Percentiles rank a stretch among this genome's conserved stretches.
Evolutionary conservation across 2,797 vertebrate species (phyloP).

Genomic region (Poeciliopsis infans): DNA sequence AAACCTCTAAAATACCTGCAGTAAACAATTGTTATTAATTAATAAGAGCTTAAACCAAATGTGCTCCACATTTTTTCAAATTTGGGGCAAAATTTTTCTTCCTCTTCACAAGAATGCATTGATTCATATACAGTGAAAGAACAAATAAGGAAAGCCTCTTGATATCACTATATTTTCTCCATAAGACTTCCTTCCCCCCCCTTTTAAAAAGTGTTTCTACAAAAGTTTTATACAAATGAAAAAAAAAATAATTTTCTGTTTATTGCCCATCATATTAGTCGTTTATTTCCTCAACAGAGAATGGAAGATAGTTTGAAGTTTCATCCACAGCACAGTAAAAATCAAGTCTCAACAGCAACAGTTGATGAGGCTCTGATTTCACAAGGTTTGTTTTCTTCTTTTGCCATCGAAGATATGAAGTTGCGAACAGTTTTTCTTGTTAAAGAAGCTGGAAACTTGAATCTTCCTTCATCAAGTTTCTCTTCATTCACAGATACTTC

Average conservation of each 20-base stretch:
- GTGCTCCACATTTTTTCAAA: background rate
- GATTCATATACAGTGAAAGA: background rate
- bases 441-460: background rate
- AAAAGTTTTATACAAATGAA: background rate
- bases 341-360: slow-evolving; percentile 21
- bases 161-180: background rate
- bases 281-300: slow-evolving; percentile 51
- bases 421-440: background rate
- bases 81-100: background rate
- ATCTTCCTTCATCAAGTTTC: background rate
- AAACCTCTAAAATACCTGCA: background rate
- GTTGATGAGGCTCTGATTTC: slow-evolving; percentile 23
- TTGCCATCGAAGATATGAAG: background rate
- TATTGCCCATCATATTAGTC: background rate
- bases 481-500: slow-evolving; percentile 39
- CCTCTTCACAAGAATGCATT: background rate
- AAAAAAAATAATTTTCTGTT: background rate
- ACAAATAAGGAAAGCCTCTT: background rate
- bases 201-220: background rate
- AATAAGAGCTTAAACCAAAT: background rate
- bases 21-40: background rate
- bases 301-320: slow-evolving; percentile 54
- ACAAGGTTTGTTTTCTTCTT: slow-evolving; percentile 43
- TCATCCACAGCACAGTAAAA: slow-evolving; percentile 36
- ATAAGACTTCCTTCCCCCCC: background rate